Base-by-base conservation (phyloP, 1,140 invertebrate genomes). In the Achatina immaculata region DNA sequence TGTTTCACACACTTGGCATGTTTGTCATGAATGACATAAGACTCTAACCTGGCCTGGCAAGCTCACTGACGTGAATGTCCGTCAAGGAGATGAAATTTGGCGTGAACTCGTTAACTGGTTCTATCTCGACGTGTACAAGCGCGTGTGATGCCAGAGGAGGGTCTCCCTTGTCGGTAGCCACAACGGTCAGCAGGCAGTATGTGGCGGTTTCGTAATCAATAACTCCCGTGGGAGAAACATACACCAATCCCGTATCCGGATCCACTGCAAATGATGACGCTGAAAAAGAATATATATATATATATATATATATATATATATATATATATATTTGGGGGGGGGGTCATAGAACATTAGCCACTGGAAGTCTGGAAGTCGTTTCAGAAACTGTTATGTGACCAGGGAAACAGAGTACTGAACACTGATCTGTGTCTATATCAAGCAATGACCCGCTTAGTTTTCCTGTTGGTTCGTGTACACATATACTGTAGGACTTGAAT, bases 131-230 rank as follows among this genome's bases (percentile, higher is more conserved):
- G 14, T 40, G 55, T 19, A 81, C 74, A 21, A 34, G 24, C 21
- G 74, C 66, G 43, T 58, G 43, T 71, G 80, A 81, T 42, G 74
- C 58, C 21, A 55, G n/a, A 11, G 48, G 24, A 19, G 78, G 68
- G 6, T 6, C n/a, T 14, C 66, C 74, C 9, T 28, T 48, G n/a
- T 78, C 66, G 24, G n/a, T 72, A 1, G 71, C 74, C 40, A 16
- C 48, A 34, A 81, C 74, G 21, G 72, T 28, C n/a, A 81, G 31
- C 36, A 51, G 0, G 74, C 58, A 43, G 40, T 36, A 31, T 28
- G 65, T 66, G 0, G 0, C 31, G 6, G 40, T 55, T 69, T 81
- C 80, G 66, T 55, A 77, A 43, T 81, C 74, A 16, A 77, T 9
- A 28, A 31, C 1, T 34, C 80, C 48, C 43, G 7, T 77, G 21